Evolutionary conservation across 2,113 vertebrate genomes (phyloP).

Genomic region (Psettodes erumei): DNA sequence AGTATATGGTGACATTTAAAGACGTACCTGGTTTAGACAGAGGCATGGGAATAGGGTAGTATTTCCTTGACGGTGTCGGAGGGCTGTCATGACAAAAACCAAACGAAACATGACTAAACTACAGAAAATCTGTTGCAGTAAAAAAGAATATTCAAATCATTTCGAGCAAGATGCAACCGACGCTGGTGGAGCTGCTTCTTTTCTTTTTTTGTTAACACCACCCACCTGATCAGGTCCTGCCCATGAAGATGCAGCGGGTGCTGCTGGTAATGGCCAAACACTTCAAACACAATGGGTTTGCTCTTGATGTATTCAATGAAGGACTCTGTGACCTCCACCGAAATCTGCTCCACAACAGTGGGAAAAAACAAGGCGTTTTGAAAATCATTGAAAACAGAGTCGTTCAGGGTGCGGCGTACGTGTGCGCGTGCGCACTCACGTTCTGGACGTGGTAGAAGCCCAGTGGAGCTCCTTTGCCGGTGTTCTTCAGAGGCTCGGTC

Average conservation of each 20-base stretch:
- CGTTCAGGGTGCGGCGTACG: not conserved
- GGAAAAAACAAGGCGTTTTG: not conserved
- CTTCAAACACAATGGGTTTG: slow-evolving; percentile 97
- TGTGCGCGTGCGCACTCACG: slow-evolving; percentile 81
- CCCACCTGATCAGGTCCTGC: slow-evolving; percentile 91
- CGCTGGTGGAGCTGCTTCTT: not conserved
- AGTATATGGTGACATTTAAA: not conserved
- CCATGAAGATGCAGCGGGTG: slow-evolving; percentile 92
- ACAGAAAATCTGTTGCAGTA: not conserved
- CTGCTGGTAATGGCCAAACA: slow-evolving; percentile 98
- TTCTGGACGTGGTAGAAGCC: slow-evolving; percentile 99
- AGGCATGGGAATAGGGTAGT: slow-evolving; percentile 97
- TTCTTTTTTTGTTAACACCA: not conserved
- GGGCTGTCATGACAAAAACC: slow-evolving; percentile 81
- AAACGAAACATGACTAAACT: not conserved
- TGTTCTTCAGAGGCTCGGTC: slow-evolving; percentile 97
- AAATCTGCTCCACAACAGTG: slow-evolving; percentile 84
- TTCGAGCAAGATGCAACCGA: not conserved
- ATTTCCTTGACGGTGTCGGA: slow-evolving; percentile 90
- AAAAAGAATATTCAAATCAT: not conserved
- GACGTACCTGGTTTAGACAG: slow-evolving; percentile 95
- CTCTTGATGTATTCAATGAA: slow-evolving; percentile 97
- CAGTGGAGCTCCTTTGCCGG: slow-evolving; percentile 91
- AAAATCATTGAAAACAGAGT: not conserved
- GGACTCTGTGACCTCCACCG: slow-evolving; percentile 96